Percentiles rank a stretch among this genome's conserved stretches.
Conservation (phyloP, 2,888 invertebrate species). For the Xestia ashworthii region DNA sequence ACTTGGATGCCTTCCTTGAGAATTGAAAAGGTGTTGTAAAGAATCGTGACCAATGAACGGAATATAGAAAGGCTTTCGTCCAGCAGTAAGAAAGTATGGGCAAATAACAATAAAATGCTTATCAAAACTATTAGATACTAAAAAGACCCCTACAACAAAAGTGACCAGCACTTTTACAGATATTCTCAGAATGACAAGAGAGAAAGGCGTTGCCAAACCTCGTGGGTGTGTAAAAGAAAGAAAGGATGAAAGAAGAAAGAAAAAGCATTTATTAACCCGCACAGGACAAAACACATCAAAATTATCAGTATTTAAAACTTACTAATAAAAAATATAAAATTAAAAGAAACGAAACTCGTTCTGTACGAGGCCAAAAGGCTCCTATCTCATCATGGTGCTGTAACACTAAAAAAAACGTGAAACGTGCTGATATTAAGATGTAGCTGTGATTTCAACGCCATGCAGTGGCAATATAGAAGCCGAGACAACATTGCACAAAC, state of each 20-base stretch:
- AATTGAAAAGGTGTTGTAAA: neutral
- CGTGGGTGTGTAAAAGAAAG: conserved; percentile 37
- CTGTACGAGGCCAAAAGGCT: too few species aligned
- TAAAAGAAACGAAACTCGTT: too few species aligned
- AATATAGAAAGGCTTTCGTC: neutral
- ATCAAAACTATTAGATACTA: too few species aligned
- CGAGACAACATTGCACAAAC: conserved; percentile 43
- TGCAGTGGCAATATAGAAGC: conserved; percentile 24
- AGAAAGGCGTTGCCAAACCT: conserved; percentile 16
- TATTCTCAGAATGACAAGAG: conserved; percentile 7
- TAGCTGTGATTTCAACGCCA: conserved; percentile 4
- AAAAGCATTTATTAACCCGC: too few species aligned
- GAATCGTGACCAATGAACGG: neutral
- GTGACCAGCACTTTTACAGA: neutral
- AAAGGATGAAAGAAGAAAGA: too few species aligned
- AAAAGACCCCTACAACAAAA: conserved; percentile 1
- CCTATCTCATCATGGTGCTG: too few species aligned
- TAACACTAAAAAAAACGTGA: too few species aligned
- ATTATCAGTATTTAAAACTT: too few species aligned
- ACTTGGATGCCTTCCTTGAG: neutral
- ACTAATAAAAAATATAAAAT: too few species aligned
- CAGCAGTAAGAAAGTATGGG: neutral
- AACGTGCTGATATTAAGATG: too few species aligned
- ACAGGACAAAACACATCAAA: too few species aligned
- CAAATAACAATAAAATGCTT: neutral